Percentiles rank a stretch among this genome's conserved stretches.
phyloP scores from a whole-genome alignment of 2,888 invertebrate genomes.

The Allacma fusca region DNA sequence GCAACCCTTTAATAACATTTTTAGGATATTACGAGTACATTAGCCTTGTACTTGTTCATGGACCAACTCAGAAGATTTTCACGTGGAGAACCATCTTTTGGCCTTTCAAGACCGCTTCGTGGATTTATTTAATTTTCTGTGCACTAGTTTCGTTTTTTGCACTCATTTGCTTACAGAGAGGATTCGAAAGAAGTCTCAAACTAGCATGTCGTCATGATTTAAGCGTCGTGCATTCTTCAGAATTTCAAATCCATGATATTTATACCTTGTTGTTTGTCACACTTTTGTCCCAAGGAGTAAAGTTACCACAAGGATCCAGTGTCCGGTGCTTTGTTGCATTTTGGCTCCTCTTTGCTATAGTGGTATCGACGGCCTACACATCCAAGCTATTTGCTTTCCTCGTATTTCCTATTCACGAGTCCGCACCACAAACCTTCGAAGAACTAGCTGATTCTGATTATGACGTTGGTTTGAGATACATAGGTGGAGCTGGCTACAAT shows the following conservation, averaged over 20 bases:
- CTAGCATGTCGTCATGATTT: too few relatives aligned
- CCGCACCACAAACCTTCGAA: conserved; percentile 40
- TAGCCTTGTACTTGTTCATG: too few relatives aligned
- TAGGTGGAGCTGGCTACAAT: conserved; percentile 41
- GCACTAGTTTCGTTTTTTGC: too few relatives aligned
- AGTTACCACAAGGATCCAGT: not conserved
- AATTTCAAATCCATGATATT: too few relatives aligned
- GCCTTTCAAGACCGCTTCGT: too few relatives aligned
- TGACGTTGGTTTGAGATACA: conserved; percentile 36
- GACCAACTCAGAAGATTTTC: too few relatives aligned
- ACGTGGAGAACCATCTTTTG: too few relatives aligned
- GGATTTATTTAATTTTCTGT: not conserved
- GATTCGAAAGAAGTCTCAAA: too few relatives aligned
- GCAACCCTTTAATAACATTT: too few relatives aligned
- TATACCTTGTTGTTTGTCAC: not conserved
- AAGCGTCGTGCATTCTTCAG: too few relatives aligned
- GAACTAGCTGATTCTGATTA: conserved; percentile 39
- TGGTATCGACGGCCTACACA: conserved; percentile 41
- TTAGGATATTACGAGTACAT: too few relatives aligned
- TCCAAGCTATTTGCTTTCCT: conserved; percentile 44
- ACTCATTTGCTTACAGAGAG: too few relatives aligned
- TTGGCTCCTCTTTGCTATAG: conserved; percentile 41
- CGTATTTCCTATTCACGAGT: conserved; percentile 38
- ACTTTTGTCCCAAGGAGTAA: not conserved
- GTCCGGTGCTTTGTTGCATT: not conserved